A percentile compares a stretch with the other conserved stretches of the same genome.
phyloP scores from a whole-genome alignment of 2,113 vertebrate genomes.

The Apeltes quadracus region DNA sequence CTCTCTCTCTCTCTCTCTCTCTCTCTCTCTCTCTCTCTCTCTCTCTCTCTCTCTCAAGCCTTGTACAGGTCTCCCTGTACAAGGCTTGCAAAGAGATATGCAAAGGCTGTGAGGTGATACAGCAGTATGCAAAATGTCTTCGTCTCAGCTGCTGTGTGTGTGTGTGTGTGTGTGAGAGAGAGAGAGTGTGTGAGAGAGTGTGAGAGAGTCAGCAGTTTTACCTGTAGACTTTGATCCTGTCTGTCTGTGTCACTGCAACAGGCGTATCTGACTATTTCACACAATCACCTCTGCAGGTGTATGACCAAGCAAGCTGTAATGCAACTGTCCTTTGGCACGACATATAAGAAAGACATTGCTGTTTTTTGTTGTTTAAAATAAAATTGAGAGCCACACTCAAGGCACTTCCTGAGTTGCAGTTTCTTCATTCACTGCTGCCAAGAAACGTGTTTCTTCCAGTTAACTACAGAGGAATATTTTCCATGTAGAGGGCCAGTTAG shows the following conservation, averaged over 20 bases:
- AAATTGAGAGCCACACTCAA: constrained; percentile 1
- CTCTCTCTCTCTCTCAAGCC: not conserved
- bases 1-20: not conserved
- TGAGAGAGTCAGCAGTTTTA: constrained; percentile 18
- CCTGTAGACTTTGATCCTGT: constrained; percentile 69
- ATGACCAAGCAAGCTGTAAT: not conserved
- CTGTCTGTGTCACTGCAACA: constrained; percentile 40
- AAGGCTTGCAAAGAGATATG: constrained; percentile 50
- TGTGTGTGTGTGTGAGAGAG: not conserved
- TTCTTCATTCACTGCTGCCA: constrained; percentile 7
- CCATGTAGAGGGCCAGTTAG: constrained; percentile 32
- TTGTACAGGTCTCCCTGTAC: too few relatives aligned
- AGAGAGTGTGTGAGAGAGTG: constrained; percentile 1
- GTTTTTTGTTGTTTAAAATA: not conserved
- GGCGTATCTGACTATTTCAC: constrained; percentile 54
- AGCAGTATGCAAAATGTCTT: constrained; percentile 64
- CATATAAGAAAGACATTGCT: not conserved
- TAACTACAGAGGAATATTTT: constrained; percentile 54
- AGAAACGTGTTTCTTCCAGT: constrained; percentile 40
- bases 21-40: constrained; percentile 1
- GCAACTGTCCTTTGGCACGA: not conserved
- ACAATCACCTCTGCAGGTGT: constrained; percentile 12
- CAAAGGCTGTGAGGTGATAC: constrained; percentile 63
- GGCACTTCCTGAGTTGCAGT: constrained; percentile 40
- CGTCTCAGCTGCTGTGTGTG: constrained; percentile 15